Conservation (phyloP, 2,888 invertebrate genomes). For the Nebria brevicollis region DNA sequence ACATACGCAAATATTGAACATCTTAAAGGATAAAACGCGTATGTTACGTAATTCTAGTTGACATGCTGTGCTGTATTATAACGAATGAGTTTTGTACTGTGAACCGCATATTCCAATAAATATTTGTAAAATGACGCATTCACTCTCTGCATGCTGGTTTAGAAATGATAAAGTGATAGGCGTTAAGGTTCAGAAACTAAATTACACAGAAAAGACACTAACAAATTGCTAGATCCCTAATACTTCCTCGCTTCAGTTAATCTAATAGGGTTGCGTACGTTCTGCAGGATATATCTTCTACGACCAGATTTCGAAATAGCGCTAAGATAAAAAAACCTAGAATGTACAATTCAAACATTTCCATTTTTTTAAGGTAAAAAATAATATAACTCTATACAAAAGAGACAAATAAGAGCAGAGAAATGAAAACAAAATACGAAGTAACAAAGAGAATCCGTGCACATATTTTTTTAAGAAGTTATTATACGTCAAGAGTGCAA, state of each 20-base stretch:
- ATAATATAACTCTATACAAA: neutral
- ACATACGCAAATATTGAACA: no score
- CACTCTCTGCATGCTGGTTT: neutral
- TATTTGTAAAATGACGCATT: neutral
- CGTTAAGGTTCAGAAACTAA: conserved; percentile 37
- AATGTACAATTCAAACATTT: neutral
- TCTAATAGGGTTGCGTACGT: conserved; percentile 33
- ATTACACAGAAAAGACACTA: conserved; percentile 45
- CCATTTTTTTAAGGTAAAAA: neutral
- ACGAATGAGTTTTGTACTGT: neutral
- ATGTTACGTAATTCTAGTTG: no score
- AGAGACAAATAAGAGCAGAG: neutral
- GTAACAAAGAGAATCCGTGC: conserved; percentile 34
- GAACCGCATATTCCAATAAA: neutral
- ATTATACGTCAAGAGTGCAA: conserved; percentile 30
- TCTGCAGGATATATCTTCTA: conserved; percentile 9
- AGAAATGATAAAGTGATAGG: conserved; percentile 37
- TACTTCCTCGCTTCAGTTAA: conserved; percentile 29
- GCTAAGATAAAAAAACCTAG: neutral
- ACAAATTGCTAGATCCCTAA: conserved; percentile 35
- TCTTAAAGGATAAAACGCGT: no score
- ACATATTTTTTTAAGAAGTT: conserved; percentile 36
- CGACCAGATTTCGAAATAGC: neutral
- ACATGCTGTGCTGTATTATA: neutral
- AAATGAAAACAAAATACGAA: conserved; percentile 24